Evolutionary conservation across 2,797 vertebrate genomes (phyloP), one percentile per base, ranked within the genome.

Genomic region (Furcifer pardalis): DNA sequence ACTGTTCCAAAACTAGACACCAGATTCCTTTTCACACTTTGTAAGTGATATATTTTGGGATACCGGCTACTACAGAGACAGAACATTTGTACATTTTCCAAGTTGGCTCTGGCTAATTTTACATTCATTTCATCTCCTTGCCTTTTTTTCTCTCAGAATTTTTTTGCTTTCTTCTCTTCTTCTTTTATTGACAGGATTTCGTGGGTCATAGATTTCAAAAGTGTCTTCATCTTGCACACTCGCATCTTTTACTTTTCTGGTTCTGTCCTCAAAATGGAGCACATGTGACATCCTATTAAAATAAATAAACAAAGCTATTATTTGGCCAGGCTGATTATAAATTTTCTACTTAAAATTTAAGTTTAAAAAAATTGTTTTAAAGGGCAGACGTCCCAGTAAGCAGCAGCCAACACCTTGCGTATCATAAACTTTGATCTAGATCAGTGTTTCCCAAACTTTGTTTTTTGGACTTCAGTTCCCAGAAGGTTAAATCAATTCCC

Each of bases 131-230:
- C 96, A 99, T 97, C 97, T 95, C 94, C 97, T 97, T 93, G 97
- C 97, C 91, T 99, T 99, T 96, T 98, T 99, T 95, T 98, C 97
- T 94, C 97, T 97, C 97, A 99, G 95, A 93, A 99, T 96, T 95
- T 98, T 99, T 96, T 98, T 99, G 96, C 98, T 99, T 96, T 99
- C 97, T 96, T 99, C 98, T 87, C 98, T 94, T 83, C 98, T 95
- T 27, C 98, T 97, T 89, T 99, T 99, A 90, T 97, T 99, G 95
- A 99, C 98, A n/a, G 98, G 98, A 95, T 99, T 99, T 63, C 98
- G 97, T 4, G 98, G 98, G 94, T 99, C 98, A 83, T 99, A 97
- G 95, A 99, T 99, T 95, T 99, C 98, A 46, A 99, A 99, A 0
- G 98, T 99, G 92, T 99, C 98, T 94, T 98, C 98, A 91, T 99